phyloP scores from a whole-genome alignment of 2,113 vertebrate genomes.

The Zeus faber region DNA sequence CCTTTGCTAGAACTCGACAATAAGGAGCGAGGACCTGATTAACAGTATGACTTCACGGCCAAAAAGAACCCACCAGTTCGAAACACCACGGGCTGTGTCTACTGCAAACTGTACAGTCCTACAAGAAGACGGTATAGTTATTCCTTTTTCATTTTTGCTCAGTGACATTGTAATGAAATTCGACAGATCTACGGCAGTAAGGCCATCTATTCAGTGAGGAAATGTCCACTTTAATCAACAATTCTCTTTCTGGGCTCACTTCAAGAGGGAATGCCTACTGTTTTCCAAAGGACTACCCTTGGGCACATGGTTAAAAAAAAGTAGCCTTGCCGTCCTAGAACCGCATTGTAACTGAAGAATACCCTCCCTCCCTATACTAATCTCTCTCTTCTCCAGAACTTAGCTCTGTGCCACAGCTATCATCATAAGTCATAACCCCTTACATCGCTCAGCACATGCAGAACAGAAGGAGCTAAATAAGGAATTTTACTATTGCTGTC shows the following conservation, averaged over 20 bases:
- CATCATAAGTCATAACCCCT: neutral
- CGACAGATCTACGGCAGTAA: neutral
- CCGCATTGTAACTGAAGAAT: neutral
- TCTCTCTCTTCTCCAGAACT: too few species aligned
- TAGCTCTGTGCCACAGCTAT: neutral
- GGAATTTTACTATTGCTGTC: constrained; percentile 34
- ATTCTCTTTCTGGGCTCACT: constrained; percentile 15
- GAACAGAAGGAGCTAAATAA: constrained; percentile 2
- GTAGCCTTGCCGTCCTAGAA: constrained; percentile 10
- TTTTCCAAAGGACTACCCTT: neutral
- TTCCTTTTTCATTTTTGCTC: constrained; percentile 3
- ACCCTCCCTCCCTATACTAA: too few species aligned
- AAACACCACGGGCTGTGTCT: constrained; percentile 19
- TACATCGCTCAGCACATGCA: too few species aligned
- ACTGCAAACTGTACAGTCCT: constrained; percentile 20
- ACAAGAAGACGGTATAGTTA: constrained; percentile 1
- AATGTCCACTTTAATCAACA: constrained; percentile 10
- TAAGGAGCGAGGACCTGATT: constrained; percentile 24
- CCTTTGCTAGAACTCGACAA: constrained; percentile 43
- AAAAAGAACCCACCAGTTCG: constrained; percentile 17
- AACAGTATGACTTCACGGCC: constrained; percentile 28
- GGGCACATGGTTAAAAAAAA: constrained; percentile 10
- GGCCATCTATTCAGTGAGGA: constrained; percentile 13
- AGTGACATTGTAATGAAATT: neutral
- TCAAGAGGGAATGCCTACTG: neutral